Percentiles rank a stretch among this genome's conserved stretches.
These are phyloP conservation scores for Osmerus mordax DNA, from an alignment of 2,113 vertebrate species.

Conservation along the genomic window DNA sequence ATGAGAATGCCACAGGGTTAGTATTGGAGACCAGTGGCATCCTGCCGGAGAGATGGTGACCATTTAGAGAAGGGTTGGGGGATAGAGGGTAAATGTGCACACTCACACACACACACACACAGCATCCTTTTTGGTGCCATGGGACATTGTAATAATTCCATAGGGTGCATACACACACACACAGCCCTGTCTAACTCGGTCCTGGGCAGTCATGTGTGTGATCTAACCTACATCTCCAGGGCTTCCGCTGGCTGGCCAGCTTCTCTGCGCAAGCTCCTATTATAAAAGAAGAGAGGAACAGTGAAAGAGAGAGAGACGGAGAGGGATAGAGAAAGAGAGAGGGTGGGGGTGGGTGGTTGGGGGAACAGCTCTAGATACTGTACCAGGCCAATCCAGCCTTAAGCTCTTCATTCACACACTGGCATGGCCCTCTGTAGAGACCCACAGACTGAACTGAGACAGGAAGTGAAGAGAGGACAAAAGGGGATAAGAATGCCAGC, in stretches of 20 bases:
- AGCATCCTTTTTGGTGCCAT: constrained; percentile 11
- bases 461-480: no score
- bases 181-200: constrained; percentile 42
- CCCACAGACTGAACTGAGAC: no score
- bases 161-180: constrained; percentile 28
- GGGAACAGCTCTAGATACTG: not conserved
- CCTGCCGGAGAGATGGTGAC: not conserved
- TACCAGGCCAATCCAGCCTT: no score
- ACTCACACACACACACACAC: constrained; percentile 5
- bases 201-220: constrained; percentile 50
- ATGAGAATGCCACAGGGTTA: not conserved
- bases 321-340: not conserved
- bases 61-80: no score
- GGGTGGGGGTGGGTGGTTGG: not conserved
- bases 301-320: not conserved
- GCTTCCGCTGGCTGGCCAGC: constrained; percentile 31
- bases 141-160: no score
- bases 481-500: no score
- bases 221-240: constrained; percentile 71
- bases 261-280: not conserved
- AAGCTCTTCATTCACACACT: no score
- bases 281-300: not conserved
- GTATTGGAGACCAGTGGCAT: constrained; percentile 6
- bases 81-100: not conserved
- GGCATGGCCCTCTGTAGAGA: no score